Evolutionary conservation across 2,797 vertebrate species (phyloP).

Genomic region (Melanotaenia parkinsoni): DNA sequence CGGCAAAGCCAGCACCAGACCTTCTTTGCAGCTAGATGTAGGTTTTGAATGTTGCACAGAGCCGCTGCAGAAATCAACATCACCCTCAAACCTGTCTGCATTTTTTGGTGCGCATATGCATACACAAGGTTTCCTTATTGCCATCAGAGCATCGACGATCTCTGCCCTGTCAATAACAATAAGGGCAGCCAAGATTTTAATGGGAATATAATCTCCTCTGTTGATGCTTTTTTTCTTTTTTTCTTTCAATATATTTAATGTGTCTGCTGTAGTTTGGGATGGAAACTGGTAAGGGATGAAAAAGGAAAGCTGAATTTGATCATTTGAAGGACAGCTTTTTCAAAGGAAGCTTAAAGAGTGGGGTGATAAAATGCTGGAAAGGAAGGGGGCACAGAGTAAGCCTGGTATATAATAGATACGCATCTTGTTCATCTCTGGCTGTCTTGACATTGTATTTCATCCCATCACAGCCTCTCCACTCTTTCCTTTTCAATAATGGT

Average conservation of each 20-base stretch:
- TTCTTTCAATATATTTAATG: constrained; percentile 53
- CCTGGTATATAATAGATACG: constrained; percentile 10
- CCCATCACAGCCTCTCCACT: constrained; percentile 16
- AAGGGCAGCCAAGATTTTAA: constrained; percentile 75
- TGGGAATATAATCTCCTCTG: constrained; percentile 74
- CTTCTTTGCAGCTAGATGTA: constrained; percentile 28
- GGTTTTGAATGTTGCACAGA: constrained; percentile 40
- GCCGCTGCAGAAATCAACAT: constrained; percentile 7
- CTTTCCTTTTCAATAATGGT: constrained; percentile 32
- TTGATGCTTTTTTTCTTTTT: constrained; percentile 69
- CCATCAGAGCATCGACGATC: constrained; percentile 54
- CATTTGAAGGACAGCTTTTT: constrained; percentile 33
- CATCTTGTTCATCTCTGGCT: constrained; percentile 30
- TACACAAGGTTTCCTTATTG: constrained; percentile 48
- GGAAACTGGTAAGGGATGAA: constrained; percentile 16
- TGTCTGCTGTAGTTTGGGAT: constrained; percentile 41
- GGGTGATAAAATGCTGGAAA: background rate
- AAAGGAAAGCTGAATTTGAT: constrained; percentile 38
- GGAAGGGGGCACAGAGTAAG: background rate
- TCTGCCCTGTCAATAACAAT: constrained; percentile 68
- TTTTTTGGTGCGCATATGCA: constrained; percentile 22
- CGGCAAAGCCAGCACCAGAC: constrained; percentile 40
- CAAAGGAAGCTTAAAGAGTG: background rate
- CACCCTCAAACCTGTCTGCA: background rate
- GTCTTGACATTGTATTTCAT: constrained; percentile 49